Evolutionary conservation across 2,888 invertebrate species (phyloP).

Genomic region (Dermolepida albohirtum): DNA sequence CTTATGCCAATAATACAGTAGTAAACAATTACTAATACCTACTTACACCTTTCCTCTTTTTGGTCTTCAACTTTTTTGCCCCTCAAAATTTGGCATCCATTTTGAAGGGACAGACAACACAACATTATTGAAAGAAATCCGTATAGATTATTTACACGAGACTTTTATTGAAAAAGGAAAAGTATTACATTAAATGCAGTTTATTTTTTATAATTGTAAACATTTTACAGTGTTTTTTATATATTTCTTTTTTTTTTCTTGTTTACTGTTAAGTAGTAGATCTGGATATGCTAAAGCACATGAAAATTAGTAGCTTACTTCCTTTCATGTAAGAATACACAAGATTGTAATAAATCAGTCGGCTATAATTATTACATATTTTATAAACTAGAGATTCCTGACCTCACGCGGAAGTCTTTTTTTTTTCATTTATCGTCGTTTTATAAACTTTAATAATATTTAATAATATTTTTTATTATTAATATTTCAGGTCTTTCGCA

Average conservation of each 20-base stretch:
- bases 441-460: too few relatives aligned
- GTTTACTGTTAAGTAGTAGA: conserved; percentile 51
- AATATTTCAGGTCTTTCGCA: conserved; percentile 42
- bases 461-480: conserved; percentile 24
- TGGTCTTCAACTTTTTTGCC: too few relatives aligned
- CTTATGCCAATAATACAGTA: too few relatives aligned
- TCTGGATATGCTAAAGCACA: conserved; percentile 52
- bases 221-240: conserved; percentile 52
- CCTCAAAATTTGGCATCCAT: too few relatives aligned
- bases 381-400: conserved; percentile 50
- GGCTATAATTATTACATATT: conserved; percentile 44
- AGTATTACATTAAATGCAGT: conserved; percentile 53
- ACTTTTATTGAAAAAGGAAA: conserved; percentile 44
- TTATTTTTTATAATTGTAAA: conserved; percentile 54
- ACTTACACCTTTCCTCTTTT: too few relatives aligned
- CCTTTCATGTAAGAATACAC: conserved; percentile 49
- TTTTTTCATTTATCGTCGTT: conserved; percentile 12
- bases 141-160: conserved; percentile 36
- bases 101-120: not conserved
- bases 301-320: conserved; percentile 50
- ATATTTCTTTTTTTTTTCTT: conserved; percentile 7
- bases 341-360: conserved; percentile 49
- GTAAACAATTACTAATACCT: too few relatives aligned
- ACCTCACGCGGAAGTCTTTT: conserved; percentile 43
- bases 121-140: conserved; percentile 19